These are phyloP conservation scores for Pollenia griseotomentosa DNA, from an alignment of 2,888 invertebrate genomes.

Conservation along the genomic window DNA sequence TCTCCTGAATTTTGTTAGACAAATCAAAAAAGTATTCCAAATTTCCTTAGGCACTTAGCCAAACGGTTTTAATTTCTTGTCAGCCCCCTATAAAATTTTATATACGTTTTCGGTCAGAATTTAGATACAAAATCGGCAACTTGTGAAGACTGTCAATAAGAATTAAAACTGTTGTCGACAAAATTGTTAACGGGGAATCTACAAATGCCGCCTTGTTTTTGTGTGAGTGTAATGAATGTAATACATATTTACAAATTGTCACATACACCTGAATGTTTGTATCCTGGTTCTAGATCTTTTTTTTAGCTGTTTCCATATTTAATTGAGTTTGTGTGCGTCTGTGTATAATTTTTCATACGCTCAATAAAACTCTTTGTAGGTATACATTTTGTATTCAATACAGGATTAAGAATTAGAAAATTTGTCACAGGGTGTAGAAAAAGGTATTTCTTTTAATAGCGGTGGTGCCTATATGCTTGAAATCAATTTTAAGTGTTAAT, in stretches of 20 bases:
- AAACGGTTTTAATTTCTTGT: too few relatives aligned
- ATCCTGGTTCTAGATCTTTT: neutral
- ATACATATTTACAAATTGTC: neutral
- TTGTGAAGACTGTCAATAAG: too few relatives aligned
- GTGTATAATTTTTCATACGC: conserved; percentile 48
- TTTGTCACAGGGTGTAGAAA: neutral
- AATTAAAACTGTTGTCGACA: neutral
- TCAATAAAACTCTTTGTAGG: conserved; percentile 55
- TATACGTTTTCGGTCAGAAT: too few relatives aligned
- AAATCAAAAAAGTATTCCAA: too few relatives aligned
- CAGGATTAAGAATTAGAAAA: neutral
- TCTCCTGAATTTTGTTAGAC: too few relatives aligned
- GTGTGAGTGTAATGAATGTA: neutral
- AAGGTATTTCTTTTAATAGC: neutral
- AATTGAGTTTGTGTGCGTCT: neutral
- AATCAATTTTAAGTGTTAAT: too few relatives aligned
- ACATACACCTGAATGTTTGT: conserved; percentile 38
- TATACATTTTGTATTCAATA: conserved; percentile 8
- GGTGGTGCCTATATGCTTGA: too few relatives aligned
- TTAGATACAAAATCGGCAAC: too few relatives aligned
- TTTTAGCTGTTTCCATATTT: neutral
- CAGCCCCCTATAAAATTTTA: too few relatives aligned
- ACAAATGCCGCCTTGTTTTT: conserved; percentile 49
- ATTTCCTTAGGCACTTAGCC: too few relatives aligned
- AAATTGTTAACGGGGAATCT: neutral